Base-by-base conservation (phyloP, 2,888 invertebrate genomes). In the Drosophila putrida region DNA sequence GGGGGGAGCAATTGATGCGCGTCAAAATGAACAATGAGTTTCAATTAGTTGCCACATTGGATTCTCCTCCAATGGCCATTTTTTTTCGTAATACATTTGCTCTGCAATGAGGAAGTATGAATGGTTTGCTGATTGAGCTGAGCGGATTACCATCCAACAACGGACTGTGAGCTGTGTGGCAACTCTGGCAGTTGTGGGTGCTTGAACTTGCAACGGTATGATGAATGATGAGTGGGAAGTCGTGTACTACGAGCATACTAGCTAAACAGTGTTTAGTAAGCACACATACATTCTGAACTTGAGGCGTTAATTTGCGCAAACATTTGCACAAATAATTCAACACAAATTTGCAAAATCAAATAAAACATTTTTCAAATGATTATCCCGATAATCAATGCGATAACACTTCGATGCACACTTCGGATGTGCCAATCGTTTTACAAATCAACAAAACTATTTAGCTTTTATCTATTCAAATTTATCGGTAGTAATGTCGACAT, bases 11-110 rank as follows among this genome's bases (percentile, higher is more conserved):
- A 88, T 83, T 88, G 85, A 88, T 83, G 85, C 75, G 89, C 85
- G 84, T 85, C 89, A 83, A 88, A 87, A 89, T 82, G 89, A 80
- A 89, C 88, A 86, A 89, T 89, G 75, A 85, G 86, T 82, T 88
- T 82, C 80, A 89, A 86, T 86, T 89, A 89, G 85, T 75, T 70
- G 64, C 38, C 75, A 74, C 71, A 60, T 75, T 61, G 66, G 58
- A 61, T 67, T 67, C 71, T 38, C 54, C 51, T 33, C 50, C 61
- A 75, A 57, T 74, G 46, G 53, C 53, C 62, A 71, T 76, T 41
- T 36, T 76, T 41, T 36, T 47, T 54, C 27, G 36, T 35, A 28
- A 31, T 59, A 15, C 44, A 38, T 55, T 55, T 47, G 63, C 36
- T 49, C 35, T 33, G 84, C 88, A 82, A 82, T 87, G 85, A 82